Evolutionary conservation across 2,888 invertebrate genomes (phyloP).

Genomic region (Chydorus sphaericus): DNA sequence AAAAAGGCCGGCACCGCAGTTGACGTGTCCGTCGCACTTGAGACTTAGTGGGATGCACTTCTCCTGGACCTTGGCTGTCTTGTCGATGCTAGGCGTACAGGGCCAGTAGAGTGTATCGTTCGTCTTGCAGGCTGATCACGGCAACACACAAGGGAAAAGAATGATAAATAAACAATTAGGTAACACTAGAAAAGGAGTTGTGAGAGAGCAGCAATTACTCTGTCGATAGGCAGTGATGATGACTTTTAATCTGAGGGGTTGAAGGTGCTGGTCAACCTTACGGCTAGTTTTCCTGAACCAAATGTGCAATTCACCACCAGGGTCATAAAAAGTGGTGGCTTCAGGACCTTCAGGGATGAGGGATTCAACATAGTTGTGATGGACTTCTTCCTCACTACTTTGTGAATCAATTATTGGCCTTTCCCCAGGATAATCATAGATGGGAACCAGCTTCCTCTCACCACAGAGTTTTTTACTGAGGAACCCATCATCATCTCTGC

Average conservation of each 20-base stretch:
- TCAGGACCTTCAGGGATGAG: conserved; percentile 9
- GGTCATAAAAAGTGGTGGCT: conserved; percentile 14
- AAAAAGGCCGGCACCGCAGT: conserved; percentile 11
- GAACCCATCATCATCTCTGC: conserved; percentile 10
- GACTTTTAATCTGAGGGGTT: conserved; percentile 5
- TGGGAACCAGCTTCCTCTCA: conserved; percentile 6
- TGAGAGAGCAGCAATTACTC: background rate
- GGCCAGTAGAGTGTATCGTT: conserved; percentile 7
- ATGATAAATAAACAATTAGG: background rate
- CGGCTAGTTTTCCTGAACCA: conserved; percentile 10
- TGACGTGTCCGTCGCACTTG: conserved; percentile 15
- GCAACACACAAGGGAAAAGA: background rate
- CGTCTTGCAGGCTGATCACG: conserved; percentile 8
- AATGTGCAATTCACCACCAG: conserved; percentile 14
- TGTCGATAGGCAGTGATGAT: conserved; percentile 11
- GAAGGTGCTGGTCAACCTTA: background rate
- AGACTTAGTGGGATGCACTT: conserved; percentile 11
- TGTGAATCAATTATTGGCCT: background rate
- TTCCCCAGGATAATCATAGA: background rate
- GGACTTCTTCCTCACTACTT: background rate
- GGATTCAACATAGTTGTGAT: background rate
- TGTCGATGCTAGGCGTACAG: background rate
- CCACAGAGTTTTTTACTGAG: conserved; percentile 14
- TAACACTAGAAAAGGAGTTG: background rate
- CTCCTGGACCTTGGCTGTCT: background rate